Evolutionary conservation across 1,140 invertebrate species (phyloP).

Genomic region (Dysdera silvatica): DNA sequence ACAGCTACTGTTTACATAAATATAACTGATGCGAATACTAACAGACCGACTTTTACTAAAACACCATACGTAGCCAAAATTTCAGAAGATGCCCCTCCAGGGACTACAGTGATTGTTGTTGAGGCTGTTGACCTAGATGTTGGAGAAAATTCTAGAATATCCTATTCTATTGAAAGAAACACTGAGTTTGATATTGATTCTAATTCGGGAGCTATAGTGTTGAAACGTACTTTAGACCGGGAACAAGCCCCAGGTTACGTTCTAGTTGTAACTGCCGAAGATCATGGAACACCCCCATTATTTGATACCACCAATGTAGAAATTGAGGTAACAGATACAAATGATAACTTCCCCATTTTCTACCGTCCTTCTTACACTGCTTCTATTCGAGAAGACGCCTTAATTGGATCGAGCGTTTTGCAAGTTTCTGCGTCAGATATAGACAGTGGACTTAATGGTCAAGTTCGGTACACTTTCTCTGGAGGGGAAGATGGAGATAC

Average conservation of each 20-base stretch:
- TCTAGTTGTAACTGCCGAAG: conserved; percentile 78
- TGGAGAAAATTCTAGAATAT: conserved; percentile 76
- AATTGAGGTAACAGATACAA: conserved; percentile 83
- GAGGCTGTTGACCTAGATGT: conserved; percentile 86
- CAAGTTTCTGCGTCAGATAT: conserved; percentile 79
- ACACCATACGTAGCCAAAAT: conserved; percentile 80
- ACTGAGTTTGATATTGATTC: conserved; percentile 80
- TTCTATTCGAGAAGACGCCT: conserved; percentile 77
- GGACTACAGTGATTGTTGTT: conserved; percentile 82
- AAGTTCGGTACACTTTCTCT: conserved; percentile 68
- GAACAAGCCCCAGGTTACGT: conserved; percentile 71
- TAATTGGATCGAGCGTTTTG: conserved; percentile 71
- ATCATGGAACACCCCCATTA: conserved; percentile 78
- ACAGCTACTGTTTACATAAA: conserved; percentile 84
- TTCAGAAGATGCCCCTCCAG: conserved; percentile 81
- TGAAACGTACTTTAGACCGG: conserved; percentile 65
- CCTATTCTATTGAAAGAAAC: conserved; percentile 49
- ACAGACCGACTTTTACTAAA: conserved; percentile 83
- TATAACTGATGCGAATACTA: conserved; percentile 89
- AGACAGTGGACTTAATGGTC: conserved; percentile 81
- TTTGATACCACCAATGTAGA: conserved; percentile 89
- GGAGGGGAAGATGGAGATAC: conserved; percentile 57
- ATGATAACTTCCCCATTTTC: conserved; percentile 84
- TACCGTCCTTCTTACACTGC: conserved; percentile 54
- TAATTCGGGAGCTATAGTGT: conserved; percentile 73